Evolutionary conservation across 2,888 invertebrate genomes (phyloP), one percentile per base, ranked within the genome.

Genomic region (Halictus ligatus): DNA sequence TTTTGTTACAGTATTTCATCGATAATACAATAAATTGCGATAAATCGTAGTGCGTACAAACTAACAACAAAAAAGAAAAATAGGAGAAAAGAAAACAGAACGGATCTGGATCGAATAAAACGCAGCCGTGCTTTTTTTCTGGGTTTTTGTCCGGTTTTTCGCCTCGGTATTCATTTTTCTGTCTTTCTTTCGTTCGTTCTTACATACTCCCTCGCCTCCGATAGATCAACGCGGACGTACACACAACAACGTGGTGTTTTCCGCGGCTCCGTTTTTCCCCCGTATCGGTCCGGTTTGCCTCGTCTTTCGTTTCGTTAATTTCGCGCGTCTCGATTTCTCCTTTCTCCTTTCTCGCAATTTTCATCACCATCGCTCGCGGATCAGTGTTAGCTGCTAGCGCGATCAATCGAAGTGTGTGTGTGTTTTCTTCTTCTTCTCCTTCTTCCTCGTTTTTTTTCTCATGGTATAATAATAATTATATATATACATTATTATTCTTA

Each of bases 1-100:
- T 93, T 94, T 95, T 94, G 93, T 95, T 94, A 95, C 94, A 95
- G 93, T 95, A 93, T 94, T 92, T 94, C 94, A 93, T 93, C 93
- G 92, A 94, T 93, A 93, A 94, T 94, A 94, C 93, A 94, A 92
- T 94, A 93, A 94, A 94, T 94, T 94, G 94, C 93, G 91, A 92
- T 94, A 94, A 86, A 93, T 94, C 92, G 92, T 94, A 93, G 92
- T 93, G 93, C 93, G 90, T 94, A 94, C 89, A 93, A 94, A 94
- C 92, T 93, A 95, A 94, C 93, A 94, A 94, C 93, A 93, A 94
- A 83, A 46, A 58, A 40, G 40, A 69, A 76, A 90, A 92, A n/a
- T 43, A 43, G 71, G 40, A 43, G 40, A 84, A 84, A 29, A 60
- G 60, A 75, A 78, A 90, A 92, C 88, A 92, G 90, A 92, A 92